Base-by-base conservation (phyloP, 2,888 invertebrate genomes). In the Prosopocoilus inquinatus region DNA sequence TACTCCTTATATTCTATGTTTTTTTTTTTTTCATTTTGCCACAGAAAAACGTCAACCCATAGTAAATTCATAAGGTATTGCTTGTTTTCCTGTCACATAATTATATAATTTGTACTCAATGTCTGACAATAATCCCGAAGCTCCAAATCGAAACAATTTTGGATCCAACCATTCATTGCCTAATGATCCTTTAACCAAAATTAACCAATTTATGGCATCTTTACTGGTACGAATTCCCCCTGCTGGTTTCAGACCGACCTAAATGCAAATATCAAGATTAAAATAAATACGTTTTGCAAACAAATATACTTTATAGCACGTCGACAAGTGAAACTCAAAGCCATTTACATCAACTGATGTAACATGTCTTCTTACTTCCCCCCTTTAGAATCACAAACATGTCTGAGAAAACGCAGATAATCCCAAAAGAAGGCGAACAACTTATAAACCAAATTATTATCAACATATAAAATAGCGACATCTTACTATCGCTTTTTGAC, bases 241-340 rank as follows among this genome's bases (percentile, higher is more conserved):
- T 13, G 98, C 98, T 15, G 99, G 96, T 78, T 99, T 99, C 55
- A 99, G 84, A 2, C 99, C 99, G 60, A 98, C 89, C 92, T 93
- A 70, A 41, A 71, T 69, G 63, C 54, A 55, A 60, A 36, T n/a
- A 33, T 46, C 43, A 35, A 15, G 8, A 1, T 9, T 38, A 20
- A 11, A 44, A 35, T 28, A 28, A 28, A 28, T 28, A n/a, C n/a
- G 36, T 52, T 12, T 20, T 39, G 8, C 12, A 45, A 12, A 12
- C 11, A 41, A 41, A 8, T 41, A 7, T 46, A 20, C 15, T 9
- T 46, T 38, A 47, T 38, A 47, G 34, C 9, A 38, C 36, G n/a
- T 47, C 11, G 9, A 35, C n/a, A 20, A n/a, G 11, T n/a, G 13
- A 34, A 34, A 34, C 34, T n/a, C n/a, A n/a, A n/a, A n/a, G n/a